Evolutionary conservation across 1,140 invertebrate genomes (phyloP).

Genomic region (Aphaenogaster rudis): DNA sequence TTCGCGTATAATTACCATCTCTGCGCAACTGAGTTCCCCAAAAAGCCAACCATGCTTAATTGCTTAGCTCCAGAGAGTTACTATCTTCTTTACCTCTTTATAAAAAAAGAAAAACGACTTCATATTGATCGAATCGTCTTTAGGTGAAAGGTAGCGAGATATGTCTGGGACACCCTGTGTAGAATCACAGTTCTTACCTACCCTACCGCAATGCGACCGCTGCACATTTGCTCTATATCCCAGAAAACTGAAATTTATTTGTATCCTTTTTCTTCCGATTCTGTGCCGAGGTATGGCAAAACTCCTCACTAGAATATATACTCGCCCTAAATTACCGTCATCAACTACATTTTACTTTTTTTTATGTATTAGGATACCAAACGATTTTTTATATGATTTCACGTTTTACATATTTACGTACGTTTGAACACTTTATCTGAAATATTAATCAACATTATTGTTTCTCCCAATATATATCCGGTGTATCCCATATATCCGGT

Average conservation of each 20-base stretch:
- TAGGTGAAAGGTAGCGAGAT: background rate
- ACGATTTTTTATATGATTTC: background rate
- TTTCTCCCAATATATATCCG: background rate
- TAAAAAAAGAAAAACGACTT: conserved; percentile 2
- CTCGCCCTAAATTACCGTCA: background rate
- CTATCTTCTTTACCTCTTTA: background rate
- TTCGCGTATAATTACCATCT: background rate
- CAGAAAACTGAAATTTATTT: conserved; percentile 56
- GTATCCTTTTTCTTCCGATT: conserved; percentile 28
- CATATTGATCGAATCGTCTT: background rate
- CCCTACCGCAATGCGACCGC: conserved; percentile 74
- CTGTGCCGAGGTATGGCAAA: background rate
- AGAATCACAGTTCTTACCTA: conserved; percentile 39
- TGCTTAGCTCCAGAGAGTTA: background rate
- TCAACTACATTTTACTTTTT: conserved; percentile 6
- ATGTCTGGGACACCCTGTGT: conserved; percentile 23
- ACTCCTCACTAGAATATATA: background rate
- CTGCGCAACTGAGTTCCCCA: background rate
- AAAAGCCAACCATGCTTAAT: background rate
- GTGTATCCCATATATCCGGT: background rate
- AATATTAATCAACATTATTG: conserved; percentile 6
- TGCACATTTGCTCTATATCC: conserved; percentile 32
- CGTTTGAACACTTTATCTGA: background rate
- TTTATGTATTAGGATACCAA: background rate
- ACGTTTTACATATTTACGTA: background rate